phyloP scores from a whole-genome alignment of 2,888 invertebrate genomes.

The Chloroclysta siterata region DNA sequence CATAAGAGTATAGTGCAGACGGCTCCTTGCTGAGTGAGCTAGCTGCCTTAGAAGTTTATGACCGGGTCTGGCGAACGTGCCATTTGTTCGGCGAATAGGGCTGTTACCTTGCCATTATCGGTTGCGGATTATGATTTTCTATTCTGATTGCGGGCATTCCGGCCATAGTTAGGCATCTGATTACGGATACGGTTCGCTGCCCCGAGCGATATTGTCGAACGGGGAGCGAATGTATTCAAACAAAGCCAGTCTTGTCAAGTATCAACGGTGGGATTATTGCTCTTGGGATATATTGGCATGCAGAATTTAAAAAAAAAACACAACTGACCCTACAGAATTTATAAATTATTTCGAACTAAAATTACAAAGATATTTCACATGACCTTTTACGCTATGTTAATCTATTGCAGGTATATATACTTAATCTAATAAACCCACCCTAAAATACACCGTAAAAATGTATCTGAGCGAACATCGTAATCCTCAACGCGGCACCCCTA shows the following conservation, averaged over 20 bases:
- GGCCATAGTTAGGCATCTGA: slow-evolving; percentile 40
- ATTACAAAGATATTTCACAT: not conserved
- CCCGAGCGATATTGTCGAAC: slow-evolving; percentile 24
- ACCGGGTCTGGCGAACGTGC: slow-evolving; percentile 48
- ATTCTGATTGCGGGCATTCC: slow-evolving; percentile 41
- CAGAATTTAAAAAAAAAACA: not conserved
- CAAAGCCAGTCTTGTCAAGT: slow-evolving; percentile 2
- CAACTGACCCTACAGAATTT: no score
- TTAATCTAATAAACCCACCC: no score
- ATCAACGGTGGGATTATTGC: not conserved
- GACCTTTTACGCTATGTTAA: not conserved
- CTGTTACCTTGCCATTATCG: slow-evolving; percentile 46
- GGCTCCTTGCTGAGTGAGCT: slow-evolving; percentile 1
- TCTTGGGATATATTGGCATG: not conserved
- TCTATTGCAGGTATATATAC: no score
- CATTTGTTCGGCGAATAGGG: slow-evolving; percentile 51
- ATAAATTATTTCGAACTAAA: not conserved
- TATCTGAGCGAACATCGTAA: no score
- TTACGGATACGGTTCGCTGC: slow-evolving; percentile 35
- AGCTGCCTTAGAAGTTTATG: slow-evolving; percentile 8
- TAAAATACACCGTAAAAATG: no score
- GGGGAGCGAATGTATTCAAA: slow-evolving; percentile 20
- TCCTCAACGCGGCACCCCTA: no score
- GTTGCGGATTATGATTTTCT: slow-evolving; percentile 45
- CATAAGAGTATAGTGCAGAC: not conserved